A percentile compares a stretch with the other conserved stretches of the same genome.
Conservation (phyloP, 1,140 invertebrate species). For the Sycophaga agraensis region DNA sequence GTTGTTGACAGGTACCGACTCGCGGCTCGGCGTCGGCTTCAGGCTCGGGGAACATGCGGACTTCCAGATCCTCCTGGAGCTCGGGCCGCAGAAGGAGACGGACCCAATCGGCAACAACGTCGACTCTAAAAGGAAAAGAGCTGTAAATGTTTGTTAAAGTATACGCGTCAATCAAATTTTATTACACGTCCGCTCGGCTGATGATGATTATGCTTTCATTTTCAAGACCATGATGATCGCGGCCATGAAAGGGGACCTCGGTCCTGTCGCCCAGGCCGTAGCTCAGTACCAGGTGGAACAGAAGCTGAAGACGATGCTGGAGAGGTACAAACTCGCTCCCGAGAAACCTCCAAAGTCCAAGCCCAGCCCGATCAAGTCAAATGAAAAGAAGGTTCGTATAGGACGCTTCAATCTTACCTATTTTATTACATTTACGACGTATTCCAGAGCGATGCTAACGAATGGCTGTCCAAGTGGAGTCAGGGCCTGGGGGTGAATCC, state of each 20-base stretch:
- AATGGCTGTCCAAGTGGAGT: conserved; percentile 27
- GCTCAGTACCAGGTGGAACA: conserved; percentile 47
- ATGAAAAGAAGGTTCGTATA: not conserved
- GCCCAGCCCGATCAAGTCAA: not conserved
- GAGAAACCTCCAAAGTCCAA: not conserved
- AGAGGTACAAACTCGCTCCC: conserved; percentile 30
- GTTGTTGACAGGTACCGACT: conserved; percentile 76
- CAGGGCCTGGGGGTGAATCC: not conserved
- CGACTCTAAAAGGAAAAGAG: conserved; percentile 44
- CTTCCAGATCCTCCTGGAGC: conserved; percentile 73
- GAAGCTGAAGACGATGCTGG: conserved; percentile 41
- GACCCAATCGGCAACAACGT: conserved; percentile 59
- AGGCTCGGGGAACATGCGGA: conserved; percentile 77
- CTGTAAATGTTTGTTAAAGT: conserved; percentile 35
- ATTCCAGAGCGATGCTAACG: conserved; percentile 2
- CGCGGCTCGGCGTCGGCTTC: conserved; percentile 76
- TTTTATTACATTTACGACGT: not conserved
- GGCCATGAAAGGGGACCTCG: conserved; percentile 49
- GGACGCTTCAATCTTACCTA: not conserved
- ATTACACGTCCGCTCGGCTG: not conserved
- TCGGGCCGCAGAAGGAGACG: conserved; percentile 74
- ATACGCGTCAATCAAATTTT: no score
- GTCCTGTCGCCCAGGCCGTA: conserved; percentile 48
- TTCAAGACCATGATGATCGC: conserved; percentile 40
- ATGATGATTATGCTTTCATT: no score